phyloP scores from a whole-genome alignment of 2,113 vertebrate species.

The Etheostoma cragini region DNA sequence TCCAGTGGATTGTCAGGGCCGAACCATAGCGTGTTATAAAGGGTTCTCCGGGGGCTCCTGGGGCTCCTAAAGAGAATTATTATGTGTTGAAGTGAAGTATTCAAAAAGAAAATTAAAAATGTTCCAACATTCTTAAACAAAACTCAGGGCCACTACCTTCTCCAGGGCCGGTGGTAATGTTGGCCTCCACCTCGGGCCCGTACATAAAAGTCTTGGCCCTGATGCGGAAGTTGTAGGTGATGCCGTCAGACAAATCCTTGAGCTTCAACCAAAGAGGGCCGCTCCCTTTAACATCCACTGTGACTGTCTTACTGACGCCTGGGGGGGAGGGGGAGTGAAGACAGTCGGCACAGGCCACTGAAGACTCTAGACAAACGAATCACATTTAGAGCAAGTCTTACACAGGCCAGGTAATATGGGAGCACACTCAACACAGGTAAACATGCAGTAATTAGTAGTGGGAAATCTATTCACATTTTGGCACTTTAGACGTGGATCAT shows the following conservation, averaged over 20 bases:
- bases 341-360: slow-evolving; percentile 84
- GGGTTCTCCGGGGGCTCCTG: slow-evolving; percentile 93
- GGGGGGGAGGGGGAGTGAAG: slow-evolving; percentile 82
- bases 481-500: slow-evolving; percentile 13
- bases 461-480: slow-evolving; percentile 21
- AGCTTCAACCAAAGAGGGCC: slow-evolving; percentile 96
- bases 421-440: slow-evolving; percentile 44
- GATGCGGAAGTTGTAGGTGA: slow-evolving; percentile 94
- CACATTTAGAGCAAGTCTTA: slow-evolving; percentile 78
- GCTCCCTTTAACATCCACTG: slow-evolving; percentile 93
- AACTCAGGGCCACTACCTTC: slow-evolving; percentile 86
- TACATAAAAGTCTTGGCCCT: slow-evolving; percentile 94
- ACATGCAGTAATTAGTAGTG: slow-evolving; percentile 49
- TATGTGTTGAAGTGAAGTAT: neutral
- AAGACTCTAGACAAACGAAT: slow-evolving; percentile 81
- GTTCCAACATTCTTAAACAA: neutral
- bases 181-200: slow-evolving; percentile 94
- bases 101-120: neutral
- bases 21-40: slow-evolving; percentile 94
- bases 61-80: slow-evolving; percentile 86
- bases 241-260: slow-evolving; percentile 91
- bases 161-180: slow-evolving; percentile 95
- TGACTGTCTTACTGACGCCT: slow-evolving; percentile 99
- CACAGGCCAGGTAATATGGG: slow-evolving; percentile 57
- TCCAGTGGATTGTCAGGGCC: slow-evolving; percentile 96